phyloP scores from a whole-genome alignment of 2,797 vertebrate genomes.

The Merluccius polli region DNA sequence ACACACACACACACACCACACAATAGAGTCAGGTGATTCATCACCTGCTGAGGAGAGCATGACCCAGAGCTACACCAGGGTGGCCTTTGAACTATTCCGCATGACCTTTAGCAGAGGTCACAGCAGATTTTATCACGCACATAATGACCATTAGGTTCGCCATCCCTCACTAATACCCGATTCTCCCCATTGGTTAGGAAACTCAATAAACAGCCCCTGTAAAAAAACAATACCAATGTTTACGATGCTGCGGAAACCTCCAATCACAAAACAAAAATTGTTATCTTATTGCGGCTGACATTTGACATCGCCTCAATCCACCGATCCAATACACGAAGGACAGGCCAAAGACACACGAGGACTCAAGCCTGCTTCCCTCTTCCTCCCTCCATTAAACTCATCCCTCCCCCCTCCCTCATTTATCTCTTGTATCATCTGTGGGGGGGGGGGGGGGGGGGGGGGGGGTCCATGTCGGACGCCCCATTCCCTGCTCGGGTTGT shows the following conservation, averaged over 20 bases:
- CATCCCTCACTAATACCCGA: constrained; percentile 43
- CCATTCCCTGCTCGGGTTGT: neutral
- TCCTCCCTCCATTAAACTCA: neutral
- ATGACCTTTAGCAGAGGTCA: constrained; percentile 41
- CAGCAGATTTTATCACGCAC: constrained; percentile 62
- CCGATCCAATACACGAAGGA: neutral
- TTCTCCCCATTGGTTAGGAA: constrained; percentile 20
- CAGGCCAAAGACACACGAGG: neutral
- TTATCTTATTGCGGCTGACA: constrained; percentile 45
- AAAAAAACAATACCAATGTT: constrained; percentile 39
- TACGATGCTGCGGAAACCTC: constrained; percentile 33
- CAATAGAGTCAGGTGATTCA: constrained; percentile 45
- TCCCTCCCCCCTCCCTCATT: neutral
- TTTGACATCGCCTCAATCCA: constrained; percentile 19
- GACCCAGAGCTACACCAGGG: constrained; percentile 35
- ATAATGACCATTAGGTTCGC: constrained; percentile 56
- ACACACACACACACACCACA: constrained; percentile 7
- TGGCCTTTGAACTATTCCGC: constrained; percentile 48
- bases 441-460: no score
- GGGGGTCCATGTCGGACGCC: neutral
- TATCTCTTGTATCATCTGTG: no score
- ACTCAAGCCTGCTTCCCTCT: neutral
- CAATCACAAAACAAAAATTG: constrained; percentile 35
- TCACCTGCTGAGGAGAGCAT: constrained; percentile 41
- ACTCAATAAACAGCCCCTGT: constrained; percentile 38